phyloP scores from a whole-genome alignment of 64 coral and sea anemone species.

The Porites lutea region DNA sequence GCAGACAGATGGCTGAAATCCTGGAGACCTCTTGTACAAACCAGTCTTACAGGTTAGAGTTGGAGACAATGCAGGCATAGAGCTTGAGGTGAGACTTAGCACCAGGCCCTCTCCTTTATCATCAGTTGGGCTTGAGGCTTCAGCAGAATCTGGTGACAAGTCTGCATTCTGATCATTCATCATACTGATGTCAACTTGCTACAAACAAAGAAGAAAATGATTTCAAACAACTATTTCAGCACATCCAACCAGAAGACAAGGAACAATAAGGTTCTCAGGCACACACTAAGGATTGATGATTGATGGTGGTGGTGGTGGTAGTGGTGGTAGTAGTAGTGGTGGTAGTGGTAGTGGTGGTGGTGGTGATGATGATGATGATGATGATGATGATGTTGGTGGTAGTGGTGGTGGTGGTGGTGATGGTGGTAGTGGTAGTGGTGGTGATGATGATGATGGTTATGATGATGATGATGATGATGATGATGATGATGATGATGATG shows the following conservation, averaged over 20 bases:
- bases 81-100: slow-evolving; percentile 12
- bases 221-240: background rate
- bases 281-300: no score
- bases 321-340: no score
- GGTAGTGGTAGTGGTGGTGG: no score
- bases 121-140: slow-evolving; percentile 44
- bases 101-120: slow-evolving; percentile 8
- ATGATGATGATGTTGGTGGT: no score
- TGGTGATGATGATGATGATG: no score
- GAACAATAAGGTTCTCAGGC: no score
- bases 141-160: slow-evolving; percentile 38
- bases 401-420: no score
- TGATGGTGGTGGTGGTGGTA: no score
- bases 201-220: slow-evolving; percentile 3
- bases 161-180: slow-evolving; percentile 4
- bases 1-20: slow-evolving; percentile 87
- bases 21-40: slow-evolving; percentile 78
- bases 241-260: background rate
- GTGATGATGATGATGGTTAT: no score
- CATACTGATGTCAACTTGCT: slow-evolving; percentile 72
- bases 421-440: no score
- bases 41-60: slow-evolving; percentile 75
- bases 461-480: no score
- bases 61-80: slow-evolving; percentile 36
- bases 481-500: no score